These are phyloP conservation scores for Ganaspis sp. DNA, from an alignment of 1,140 invertebrate species.

Conservation along the genomic window DNA sequence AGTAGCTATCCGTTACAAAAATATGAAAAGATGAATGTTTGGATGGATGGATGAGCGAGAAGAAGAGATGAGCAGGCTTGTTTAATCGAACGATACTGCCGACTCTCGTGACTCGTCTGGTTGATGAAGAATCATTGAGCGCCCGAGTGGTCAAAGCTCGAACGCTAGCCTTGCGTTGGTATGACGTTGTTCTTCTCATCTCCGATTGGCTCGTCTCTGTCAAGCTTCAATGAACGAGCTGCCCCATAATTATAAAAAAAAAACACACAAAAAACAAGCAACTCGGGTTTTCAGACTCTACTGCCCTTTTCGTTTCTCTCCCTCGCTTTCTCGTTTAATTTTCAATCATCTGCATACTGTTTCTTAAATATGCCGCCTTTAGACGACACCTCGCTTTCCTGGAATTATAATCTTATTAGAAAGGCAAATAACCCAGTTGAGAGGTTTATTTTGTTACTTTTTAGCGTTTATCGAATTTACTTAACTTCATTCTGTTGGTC, in stretches of 20 bases:
- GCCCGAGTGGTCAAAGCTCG: conserved; percentile 70
- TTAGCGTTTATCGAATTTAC: not conserved
- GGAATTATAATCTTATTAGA: not conserved
- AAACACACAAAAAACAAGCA: not conserved
- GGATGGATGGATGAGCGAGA: conserved; percentile 50
- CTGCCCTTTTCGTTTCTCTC: not conserved
- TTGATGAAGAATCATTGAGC: conserved; percentile 62
- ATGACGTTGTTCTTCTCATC: conserved; percentile 66
- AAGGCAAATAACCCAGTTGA: not conserved
- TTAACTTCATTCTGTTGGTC: not conserved
- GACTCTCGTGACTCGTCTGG: conserved; percentile 51
- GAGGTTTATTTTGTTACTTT: not conserved
- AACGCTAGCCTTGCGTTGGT: conserved; percentile 60
- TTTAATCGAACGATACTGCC: conserved; percentile 47
- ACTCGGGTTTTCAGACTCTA: not conserved
- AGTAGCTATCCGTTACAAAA: conserved; percentile 45
- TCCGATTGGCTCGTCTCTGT: conserved; percentile 57
- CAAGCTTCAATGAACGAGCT: conserved; percentile 32
- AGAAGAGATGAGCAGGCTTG: conserved; percentile 51
- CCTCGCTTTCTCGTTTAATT: not conserved
- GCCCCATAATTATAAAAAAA: conserved; percentile 24
- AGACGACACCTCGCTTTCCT: not conserved
- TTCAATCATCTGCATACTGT: not conserved
- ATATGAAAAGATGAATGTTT: conserved; percentile 49
- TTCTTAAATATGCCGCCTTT: not conserved